Percentiles rank a stretch among this genome's conserved stretches.
Conservation (phyloP, 92 coral and sea anemone species). For the Porites rus region DNA sequence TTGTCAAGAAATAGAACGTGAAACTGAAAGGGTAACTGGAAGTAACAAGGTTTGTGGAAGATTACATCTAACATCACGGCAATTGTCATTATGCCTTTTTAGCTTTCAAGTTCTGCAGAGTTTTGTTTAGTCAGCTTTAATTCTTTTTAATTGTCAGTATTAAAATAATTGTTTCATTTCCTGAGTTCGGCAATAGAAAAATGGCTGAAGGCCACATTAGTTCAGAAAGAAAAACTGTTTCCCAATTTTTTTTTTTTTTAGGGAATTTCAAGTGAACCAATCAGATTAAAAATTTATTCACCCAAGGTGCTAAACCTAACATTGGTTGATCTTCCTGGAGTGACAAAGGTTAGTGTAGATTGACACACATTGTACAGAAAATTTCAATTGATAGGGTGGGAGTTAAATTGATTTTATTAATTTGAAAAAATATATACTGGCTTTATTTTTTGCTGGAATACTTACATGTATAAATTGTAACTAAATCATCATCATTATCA, state of each 20-base stretch:
- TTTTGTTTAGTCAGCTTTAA: no score
- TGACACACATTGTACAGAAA: neutral
- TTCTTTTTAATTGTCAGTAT: no score
- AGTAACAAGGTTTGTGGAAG: constrained; percentile 82
- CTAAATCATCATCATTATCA: no score
- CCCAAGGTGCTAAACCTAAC: constrained; percentile 96
- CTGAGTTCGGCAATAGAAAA: no score
- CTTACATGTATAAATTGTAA: no score
- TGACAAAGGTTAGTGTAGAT: constrained; percentile 82
- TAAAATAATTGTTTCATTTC: no score
- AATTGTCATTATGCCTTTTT: neutral
- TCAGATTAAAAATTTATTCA: constrained; percentile 88
- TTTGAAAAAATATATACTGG: no score
- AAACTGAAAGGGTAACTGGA: constrained; percentile 97
- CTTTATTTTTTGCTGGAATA: no score
- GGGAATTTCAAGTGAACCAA: constrained; percentile 99
- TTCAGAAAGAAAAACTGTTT: no score
- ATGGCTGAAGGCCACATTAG: neutral
- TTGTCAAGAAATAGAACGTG: constrained; percentile 97
- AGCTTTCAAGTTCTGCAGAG: no score
- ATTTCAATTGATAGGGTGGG: no score
- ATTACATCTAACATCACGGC: neutral
- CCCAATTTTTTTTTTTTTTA: constrained; percentile 22
- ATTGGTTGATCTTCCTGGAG: constrained; percentile 98
- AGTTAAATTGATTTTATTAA: no score